A percentile compares a stretch with the other conserved stretches of the same genome.
Conservation (phyloP, 1,140 invertebrate genomes). For the Drosophila nannoptera region DNA sequence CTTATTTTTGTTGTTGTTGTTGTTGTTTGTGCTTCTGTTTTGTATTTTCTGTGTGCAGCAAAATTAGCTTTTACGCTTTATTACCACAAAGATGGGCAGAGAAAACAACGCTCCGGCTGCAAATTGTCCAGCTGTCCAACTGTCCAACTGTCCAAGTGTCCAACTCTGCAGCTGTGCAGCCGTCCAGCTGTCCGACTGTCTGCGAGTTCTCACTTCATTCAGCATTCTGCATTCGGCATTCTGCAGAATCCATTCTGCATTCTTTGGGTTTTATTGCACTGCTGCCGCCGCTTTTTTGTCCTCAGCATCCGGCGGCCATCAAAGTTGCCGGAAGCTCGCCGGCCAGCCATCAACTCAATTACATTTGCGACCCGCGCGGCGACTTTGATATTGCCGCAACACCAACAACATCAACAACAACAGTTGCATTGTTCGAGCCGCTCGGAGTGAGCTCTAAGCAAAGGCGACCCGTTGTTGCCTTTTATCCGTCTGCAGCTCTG, state of each 20-base stretch:
- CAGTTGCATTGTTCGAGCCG: slow-evolving; percentile 43
- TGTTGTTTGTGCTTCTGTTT: slow-evolving; percentile 1
- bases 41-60: slow-evolving; percentile 31
- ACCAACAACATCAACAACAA: slow-evolving; percentile 39
- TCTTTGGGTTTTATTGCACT: slow-evolving; percentile 27
- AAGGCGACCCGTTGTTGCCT: slow-evolving; percentile 57
- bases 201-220: slow-evolving; percentile 13
- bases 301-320: slow-evolving; percentile 65
- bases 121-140: slow-evolving; percentile 16
- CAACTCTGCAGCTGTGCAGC: background rate
- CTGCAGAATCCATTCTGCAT: slow-evolving; percentile 21
- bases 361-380: slow-evolving; percentile 59
- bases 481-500: slow-evolving; percentile 56
- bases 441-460: slow-evolving; percentile 54
- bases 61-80: slow-evolving; percentile 75
- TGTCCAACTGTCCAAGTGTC: slow-evolving; percentile 7
- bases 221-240: slow-evolving; percentile 22
- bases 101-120: slow-evolving; percentile 64
- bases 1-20: slow-evolving; percentile 1
- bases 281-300: slow-evolving; percentile 52
- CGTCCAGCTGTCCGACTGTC: background rate
- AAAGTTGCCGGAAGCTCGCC: slow-evolving; percentile 68
- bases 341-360: slow-evolving; percentile 71
- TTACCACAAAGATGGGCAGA: slow-evolving; percentile 66
- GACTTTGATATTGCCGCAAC: slow-evolving; percentile 26